Evolutionary conservation across 2,797 vertebrate genomes (phyloP).

Genomic region (Enteromius argenteus): DNA sequence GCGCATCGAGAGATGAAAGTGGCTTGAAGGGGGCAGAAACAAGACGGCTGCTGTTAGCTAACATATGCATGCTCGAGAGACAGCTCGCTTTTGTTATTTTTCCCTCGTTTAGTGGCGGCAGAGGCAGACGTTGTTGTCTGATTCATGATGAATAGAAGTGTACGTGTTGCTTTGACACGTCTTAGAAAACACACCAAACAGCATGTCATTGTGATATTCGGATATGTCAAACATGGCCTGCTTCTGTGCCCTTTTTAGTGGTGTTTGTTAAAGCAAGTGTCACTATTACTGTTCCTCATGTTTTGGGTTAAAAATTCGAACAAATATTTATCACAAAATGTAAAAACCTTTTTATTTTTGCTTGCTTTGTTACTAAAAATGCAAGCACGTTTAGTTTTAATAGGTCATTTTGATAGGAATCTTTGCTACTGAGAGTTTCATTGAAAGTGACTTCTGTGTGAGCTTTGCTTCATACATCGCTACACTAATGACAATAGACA

Average conservation of each 20-base stretch:
- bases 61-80: neutral
- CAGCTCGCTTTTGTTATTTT: slow-evolving; percentile 30
- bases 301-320: neutral
- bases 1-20: slow-evolving; percentile 18
- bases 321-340: neutral
- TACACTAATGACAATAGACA: neutral
- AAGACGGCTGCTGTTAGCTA: slow-evolving; percentile 6
- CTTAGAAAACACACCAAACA: slow-evolving; percentile 22
- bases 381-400: neutral
- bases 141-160: slow-evolving; percentile 8
- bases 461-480: neutral
- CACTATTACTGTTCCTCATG: neutral
- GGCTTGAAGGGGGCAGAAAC: slow-evolving; percentile 5
- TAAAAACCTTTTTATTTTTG: neutral
- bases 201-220: neutral
- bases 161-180: slow-evolving; percentile 5
- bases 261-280: slow-evolving; percentile 1
- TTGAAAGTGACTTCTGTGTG: slow-evolving; percentile 1
- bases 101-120: neutral
- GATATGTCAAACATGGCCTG: slow-evolving; percentile 18
- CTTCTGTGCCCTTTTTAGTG: neutral
- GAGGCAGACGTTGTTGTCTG: slow-evolving; percentile 15
- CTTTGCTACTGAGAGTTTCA: neutral
- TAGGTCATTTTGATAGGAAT: neutral
- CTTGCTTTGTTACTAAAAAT: neutral